Evolutionary conservation across 2,888 invertebrate species (phyloP).

Genomic region (Cantharis rufa): DNA sequence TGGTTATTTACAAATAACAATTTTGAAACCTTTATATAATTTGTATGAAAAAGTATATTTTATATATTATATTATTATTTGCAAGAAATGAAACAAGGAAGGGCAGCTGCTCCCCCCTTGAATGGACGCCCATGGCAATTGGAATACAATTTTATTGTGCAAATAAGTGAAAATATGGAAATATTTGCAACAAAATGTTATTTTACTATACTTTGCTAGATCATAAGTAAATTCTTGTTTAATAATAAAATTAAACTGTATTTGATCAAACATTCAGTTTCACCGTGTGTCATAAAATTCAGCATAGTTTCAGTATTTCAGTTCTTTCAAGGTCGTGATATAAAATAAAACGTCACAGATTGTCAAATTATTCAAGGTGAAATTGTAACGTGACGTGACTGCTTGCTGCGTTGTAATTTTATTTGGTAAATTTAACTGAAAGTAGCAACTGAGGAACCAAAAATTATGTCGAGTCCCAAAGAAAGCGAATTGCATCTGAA

Average conservation of each 20-base stretch:
- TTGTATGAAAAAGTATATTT: too few species aligned
- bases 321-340: not conserved
- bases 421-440: not conserved
- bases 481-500: conserved; percentile 74
- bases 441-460: not conserved
- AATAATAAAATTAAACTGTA: not conserved
- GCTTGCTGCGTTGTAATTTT: conserved; percentile 9
- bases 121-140: too few species aligned
- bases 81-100: too few species aligned
- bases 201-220: too few species aligned
- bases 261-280: not conserved
- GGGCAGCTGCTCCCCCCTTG: too few species aligned
- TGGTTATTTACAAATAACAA: too few species aligned
- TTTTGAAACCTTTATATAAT: too few species aligned
- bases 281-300: not conserved
- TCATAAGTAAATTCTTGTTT: too few species aligned
- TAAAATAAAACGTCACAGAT: conserved; percentile 7
- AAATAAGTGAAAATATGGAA: too few species aligned
- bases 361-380: conserved; percentile 14
- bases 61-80: too few species aligned
- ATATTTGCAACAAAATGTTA: too few species aligned
- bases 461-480: conserved; percentile 59
- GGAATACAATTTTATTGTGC: too few species aligned
- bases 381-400: conserved; percentile 10
- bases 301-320: not conserved